Evolutionary conservation across 2,888 invertebrate species (phyloP), one percentile per base, ranked within the genome.

Genomic region (Volucella inflata): DNA sequence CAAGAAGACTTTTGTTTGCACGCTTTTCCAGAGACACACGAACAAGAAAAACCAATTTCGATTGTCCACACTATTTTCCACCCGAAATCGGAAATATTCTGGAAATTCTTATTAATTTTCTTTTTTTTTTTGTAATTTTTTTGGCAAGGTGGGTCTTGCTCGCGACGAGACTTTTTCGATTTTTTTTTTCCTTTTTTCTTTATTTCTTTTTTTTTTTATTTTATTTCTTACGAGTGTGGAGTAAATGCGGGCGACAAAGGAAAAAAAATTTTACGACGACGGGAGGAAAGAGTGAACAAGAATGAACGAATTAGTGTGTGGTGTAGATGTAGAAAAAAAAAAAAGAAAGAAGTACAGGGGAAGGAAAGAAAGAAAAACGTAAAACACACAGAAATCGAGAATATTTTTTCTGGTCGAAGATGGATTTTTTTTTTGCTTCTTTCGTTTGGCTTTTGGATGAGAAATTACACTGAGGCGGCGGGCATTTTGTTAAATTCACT

Each of bases 191-290:
- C 55, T 11, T 6, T 48, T 57, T 74, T 80, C 30, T 4, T 53
- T 68, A 59, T 65, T 79, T 64, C 17, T 46, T 36, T 40, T 16
- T 8, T 48, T 72, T 67, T 72, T 71, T 38, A 2, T 21, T 21
- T 21, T 2, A 2, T 21, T 30, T 30, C 30, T 3, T 30, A 6
- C 30, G 51, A 60, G 72, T 72, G 60, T 30, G 30, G 30, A 30
- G 30, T 81, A 65, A 84, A 85, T 85, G 85, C 85, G 85, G 85
- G 85, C 85, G 85, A 85, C 85, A 85, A 85, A 85, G 85, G 81
- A 81, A 85, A 85, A 83, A 72, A 81, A 84, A 81, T 72, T 81
- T 46, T 71, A 80, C 76, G 71, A 85, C 85, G 62, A 46, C 51
- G 51, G 21, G 30, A 53, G 71, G 84, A 71, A 85, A 85, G 80